Percentiles rank a stretch among this genome's conserved stretches.
Evolutionary conservation across 2,888 invertebrate genomes (phyloP).

Genomic region (Eristalis intricaria): DNA sequence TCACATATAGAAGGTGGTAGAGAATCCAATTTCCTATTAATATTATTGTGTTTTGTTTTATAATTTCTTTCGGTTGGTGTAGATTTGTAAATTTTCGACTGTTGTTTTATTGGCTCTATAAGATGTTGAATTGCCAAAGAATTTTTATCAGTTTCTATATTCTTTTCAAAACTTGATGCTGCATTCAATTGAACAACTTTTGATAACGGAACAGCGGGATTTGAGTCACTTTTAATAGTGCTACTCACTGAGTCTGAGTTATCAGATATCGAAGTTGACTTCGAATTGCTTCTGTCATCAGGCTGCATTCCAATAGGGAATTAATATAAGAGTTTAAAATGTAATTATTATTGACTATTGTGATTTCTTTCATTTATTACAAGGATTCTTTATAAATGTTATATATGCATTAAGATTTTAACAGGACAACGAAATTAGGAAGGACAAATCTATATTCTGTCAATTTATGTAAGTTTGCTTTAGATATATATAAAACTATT

Average conservation of each 20-base stretch:
- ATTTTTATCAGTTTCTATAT: conserved; percentile 42
- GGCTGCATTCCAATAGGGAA: conserved; percentile 60
- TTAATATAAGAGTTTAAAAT: conserved; percentile 47
- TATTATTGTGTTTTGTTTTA: conserved; percentile 7
- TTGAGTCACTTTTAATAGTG: conserved; percentile 30
- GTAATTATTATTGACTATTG: conserved; percentile 24
- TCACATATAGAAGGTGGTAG: conserved; percentile 18
- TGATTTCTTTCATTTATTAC: background rate
- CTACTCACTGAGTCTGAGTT: conserved; percentile 64
- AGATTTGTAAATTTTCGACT: conserved; percentile 34
- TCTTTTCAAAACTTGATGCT: conserved; percentile 35
- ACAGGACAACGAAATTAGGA: background rate
- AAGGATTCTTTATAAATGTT: background rate
- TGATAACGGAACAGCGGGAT: conserved; percentile 17
- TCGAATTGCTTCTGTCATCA: conserved; percentile 60
- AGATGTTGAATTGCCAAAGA: background rate
- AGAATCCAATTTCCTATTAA: conserved; percentile 12
- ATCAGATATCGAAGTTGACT: conserved; percentile 58
- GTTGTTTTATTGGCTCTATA: conserved; percentile 30
- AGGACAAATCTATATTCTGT: background rate
- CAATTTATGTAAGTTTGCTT: no score
- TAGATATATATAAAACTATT: no score
- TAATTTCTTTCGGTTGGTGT: conserved; percentile 39
- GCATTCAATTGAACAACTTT: conserved; percentile 33
- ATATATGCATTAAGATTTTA: background rate